Percentiles rank a stretch among this genome's conserved stretches.
Conservation (phyloP, 1,140 invertebrate genomes). For the Trichoplusia ni region DNA sequence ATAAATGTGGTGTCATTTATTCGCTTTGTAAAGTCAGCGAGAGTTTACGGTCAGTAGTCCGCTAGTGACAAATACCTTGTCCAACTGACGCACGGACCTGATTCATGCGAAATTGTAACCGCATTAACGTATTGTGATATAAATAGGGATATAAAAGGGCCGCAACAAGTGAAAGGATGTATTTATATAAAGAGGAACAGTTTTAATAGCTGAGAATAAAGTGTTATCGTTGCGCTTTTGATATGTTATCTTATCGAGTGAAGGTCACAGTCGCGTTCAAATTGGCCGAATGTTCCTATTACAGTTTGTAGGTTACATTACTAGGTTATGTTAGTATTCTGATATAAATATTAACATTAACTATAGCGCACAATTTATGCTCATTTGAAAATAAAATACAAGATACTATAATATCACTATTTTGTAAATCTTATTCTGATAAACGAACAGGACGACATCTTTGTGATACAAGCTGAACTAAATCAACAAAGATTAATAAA, state of each 20-base stretch:
- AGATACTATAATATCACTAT: too few relatives aligned
- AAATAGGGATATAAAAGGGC: slow-evolving; percentile 25
- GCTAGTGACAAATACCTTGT: slow-evolving; percentile 11
- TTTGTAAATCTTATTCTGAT: too few relatives aligned
- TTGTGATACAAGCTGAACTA: neutral
- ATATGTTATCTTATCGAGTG: slow-evolving; percentile 20
- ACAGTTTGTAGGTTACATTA: neutral
- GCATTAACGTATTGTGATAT: slow-evolving; percentile 19
- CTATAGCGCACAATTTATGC: too few relatives aligned
- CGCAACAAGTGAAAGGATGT: slow-evolving; percentile 21
- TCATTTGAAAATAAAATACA: too few relatives aligned
- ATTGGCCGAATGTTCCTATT: neutral
- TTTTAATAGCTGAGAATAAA: neutral
- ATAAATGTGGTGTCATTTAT: slow-evolving; percentile 11
- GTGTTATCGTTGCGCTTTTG: slow-evolving; percentile 14
- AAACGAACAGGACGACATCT: too few relatives aligned
- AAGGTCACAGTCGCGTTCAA: slow-evolving; percentile 23
- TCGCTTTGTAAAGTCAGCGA: slow-evolving; percentile 1
- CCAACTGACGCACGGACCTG: slow-evolving; percentile 23
- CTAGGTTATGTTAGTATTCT: too few relatives aligned
- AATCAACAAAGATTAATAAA: neutral
- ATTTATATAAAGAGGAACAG: slow-evolving; percentile 2
- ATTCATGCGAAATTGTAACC: slow-evolving; percentile 21
- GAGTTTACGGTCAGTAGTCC: slow-evolving; percentile 14
- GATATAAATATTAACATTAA: too few relatives aligned